Conservation (phyloP, 2,113 vertebrate species). For the Triplophysa rosa region DNA sequence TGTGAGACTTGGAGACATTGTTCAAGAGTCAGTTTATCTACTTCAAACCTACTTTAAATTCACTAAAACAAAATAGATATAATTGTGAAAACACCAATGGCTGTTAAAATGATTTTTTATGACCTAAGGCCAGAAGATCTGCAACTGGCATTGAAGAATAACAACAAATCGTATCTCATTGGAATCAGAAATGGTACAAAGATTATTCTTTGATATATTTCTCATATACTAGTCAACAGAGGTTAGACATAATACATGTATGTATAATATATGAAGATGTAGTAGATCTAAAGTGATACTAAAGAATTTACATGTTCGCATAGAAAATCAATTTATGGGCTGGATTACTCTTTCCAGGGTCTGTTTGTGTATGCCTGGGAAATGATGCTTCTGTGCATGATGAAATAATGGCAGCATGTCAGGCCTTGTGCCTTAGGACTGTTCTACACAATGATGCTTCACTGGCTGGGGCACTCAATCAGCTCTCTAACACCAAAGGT, state of each 20-base stretch:
- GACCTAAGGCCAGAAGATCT: constrained; percentile 74
- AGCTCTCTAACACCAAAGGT: constrained; percentile 52
- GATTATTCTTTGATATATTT: background rate
- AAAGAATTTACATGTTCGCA: background rate
- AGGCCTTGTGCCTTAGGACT: constrained; percentile 69
- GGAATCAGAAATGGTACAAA: constrained; percentile 67
- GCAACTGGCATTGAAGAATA: constrained; percentile 70
- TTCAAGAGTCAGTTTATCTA: constrained; percentile 56
- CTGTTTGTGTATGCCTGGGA: constrained; percentile 75
- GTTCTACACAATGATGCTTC: constrained; percentile 47
- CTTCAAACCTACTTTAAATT: background rate
- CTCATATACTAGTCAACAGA: background rate
- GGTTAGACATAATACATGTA: background rate
- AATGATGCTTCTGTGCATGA: constrained; percentile 65
- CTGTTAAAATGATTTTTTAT: background rate
- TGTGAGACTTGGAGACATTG: constrained; percentile 68
- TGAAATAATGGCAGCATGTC: constrained; percentile 76
- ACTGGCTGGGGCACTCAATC: constrained; percentile 43
- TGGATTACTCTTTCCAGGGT: constrained; percentile 59
- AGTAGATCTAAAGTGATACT: background rate
- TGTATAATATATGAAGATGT: too few relatives aligned
- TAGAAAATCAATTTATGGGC: background rate
- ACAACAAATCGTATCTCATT: constrained; percentile 73
- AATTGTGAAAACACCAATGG: background rate
- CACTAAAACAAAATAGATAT: background rate